Conservation (phyloP, 2,888 invertebrate genomes). For the Psococerastis gibbosa region DNA sequence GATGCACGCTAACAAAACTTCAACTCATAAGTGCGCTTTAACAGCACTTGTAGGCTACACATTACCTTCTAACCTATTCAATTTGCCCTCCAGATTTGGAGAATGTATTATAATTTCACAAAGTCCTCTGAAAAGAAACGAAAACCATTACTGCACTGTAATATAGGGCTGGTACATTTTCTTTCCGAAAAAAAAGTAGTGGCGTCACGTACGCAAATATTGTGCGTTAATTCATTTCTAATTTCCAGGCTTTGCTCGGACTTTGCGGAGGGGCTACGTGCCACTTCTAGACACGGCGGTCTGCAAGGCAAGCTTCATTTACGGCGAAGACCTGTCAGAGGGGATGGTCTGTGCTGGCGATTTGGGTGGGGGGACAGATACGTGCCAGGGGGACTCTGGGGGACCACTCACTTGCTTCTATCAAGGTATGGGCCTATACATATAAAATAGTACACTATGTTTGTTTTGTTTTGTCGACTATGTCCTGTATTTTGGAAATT, state of each 20-base stretch:
- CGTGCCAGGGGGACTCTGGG: constrained; percentile 70
- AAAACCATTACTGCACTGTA: too few species aligned
- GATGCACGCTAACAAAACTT: too few species aligned
- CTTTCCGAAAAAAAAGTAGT: constrained; percentile 11
- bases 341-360: constrained; percentile 70
- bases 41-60: too few species aligned
- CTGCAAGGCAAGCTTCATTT: constrained; percentile 44
- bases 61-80: too few species aligned
- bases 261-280: constrained; percentile 45
- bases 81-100: too few species aligned
- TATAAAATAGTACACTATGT: too few species aligned
- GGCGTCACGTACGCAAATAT: background rate
- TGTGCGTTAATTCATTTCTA: constrained; percentile 16
- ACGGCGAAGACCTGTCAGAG: constrained; percentile 39
- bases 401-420: constrained; percentile 59
- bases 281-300: constrained; percentile 43
- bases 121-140: too few species aligned
- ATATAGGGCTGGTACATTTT: too few species aligned
- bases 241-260: constrained; percentile 36
- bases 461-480: too few species aligned
- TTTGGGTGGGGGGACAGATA: constrained; percentile 53
- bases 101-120: too few species aligned
- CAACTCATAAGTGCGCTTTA: too few species aligned
- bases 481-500: too few species aligned
- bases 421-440: constrained; percentile 36